A percentile compares a stretch with the other conserved stretches of the same genome.
Conservation (phyloP, 2,888 invertebrate genomes). For the Tiphia femorata region DNA sequence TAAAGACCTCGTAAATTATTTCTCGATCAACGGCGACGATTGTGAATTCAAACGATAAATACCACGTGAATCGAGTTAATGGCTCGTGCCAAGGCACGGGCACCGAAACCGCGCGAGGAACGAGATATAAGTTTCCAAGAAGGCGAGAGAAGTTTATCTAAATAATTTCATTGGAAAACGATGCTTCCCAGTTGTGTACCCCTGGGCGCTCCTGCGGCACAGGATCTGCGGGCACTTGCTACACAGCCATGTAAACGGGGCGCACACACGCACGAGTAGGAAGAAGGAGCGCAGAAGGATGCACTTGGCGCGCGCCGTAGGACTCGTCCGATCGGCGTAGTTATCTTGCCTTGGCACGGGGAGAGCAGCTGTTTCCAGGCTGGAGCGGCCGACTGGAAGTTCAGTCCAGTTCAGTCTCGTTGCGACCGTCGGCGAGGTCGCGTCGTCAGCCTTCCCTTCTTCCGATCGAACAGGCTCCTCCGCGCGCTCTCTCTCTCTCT, state of each 20-base stretch:
- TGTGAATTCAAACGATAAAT: no score
- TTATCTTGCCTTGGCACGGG: conserved; percentile 34
- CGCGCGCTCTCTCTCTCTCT: neutral
- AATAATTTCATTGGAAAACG: no score
- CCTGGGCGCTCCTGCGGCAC: no score
- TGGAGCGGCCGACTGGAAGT: conserved; percentile 37
- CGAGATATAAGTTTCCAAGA: neutral
- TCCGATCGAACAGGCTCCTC: neutral
- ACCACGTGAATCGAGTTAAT: no score
- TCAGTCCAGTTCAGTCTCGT: conserved; percentile 45
- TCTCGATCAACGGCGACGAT: no score
- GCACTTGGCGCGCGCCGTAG: conserved; percentile 34
- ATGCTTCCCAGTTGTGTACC: no score
- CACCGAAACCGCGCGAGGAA: neutral
- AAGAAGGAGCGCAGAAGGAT: conserved; percentile 35
- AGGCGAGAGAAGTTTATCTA: no score
- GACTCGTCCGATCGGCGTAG: conserved; percentile 24
- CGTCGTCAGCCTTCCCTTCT: conserved; percentile 11
- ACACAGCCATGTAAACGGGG: no score
- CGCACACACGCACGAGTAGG: no score
- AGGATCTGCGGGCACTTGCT: no score
- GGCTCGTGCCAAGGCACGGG: no score
- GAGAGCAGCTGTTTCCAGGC: conserved; percentile 51
- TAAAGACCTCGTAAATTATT: no score
- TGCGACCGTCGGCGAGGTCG: conserved; percentile 52